These are phyloP conservation scores for Nemurella pictetii DNA, from an alignment of 2,888 invertebrate species.

Conservation along the genomic window DNA sequence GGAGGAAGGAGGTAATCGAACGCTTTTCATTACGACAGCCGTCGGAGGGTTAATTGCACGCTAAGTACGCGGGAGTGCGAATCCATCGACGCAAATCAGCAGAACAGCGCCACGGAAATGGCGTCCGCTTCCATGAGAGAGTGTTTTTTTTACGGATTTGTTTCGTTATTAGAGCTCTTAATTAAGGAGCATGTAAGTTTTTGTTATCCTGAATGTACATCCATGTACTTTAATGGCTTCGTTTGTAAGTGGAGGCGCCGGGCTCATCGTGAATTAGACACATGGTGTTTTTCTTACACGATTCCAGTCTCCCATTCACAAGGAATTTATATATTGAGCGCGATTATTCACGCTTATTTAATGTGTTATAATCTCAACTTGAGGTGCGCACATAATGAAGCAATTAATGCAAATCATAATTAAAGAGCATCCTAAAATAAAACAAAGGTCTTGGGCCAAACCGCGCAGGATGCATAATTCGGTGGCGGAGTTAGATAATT, in stretches of 20 bases:
- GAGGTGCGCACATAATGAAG: not conserved
- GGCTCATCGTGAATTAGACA: not conserved
- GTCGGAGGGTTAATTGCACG: not conserved
- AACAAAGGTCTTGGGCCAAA: not conserved
- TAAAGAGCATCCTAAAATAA: not conserved
- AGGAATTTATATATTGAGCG: not conserved
- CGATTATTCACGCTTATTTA: not conserved
- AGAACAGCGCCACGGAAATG: not conserved
- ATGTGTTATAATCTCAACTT: not conserved
- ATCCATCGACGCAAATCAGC: not conserved
- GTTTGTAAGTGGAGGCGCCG: not conserved
- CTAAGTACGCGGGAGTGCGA: not conserved
- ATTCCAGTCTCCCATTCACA: not conserved
- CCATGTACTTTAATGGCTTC: not conserved
- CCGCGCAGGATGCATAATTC: conserved; percentile 1
- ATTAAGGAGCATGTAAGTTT: not conserved
- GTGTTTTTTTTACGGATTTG: not conserved
- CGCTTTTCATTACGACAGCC: not conserved
- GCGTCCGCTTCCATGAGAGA: not conserved
- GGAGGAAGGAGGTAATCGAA: no score
- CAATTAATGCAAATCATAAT: not conserved
- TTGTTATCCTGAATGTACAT: not conserved
- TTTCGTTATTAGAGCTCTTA: not conserved
- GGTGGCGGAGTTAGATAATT: conserved; percentile 3
- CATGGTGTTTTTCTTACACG: not conserved